Conservation (phyloP, 2,113 vertebrate species). For the Nipponia nippon region DNA sequence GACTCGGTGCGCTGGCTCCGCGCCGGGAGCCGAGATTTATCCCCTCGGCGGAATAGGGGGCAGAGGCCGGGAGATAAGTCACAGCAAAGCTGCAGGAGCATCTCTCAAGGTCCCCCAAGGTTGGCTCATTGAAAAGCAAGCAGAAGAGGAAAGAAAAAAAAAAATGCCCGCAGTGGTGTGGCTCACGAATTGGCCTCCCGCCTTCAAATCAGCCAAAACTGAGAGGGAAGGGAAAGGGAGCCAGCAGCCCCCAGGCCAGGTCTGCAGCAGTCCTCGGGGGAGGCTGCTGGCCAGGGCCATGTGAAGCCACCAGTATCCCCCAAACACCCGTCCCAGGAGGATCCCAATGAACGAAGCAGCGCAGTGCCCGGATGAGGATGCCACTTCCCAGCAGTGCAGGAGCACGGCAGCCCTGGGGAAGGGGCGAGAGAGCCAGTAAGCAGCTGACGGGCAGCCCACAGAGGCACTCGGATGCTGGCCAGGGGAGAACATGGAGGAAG, state of each 20-base stretch:
- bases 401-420: background rate
- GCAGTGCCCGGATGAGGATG: accelerated
- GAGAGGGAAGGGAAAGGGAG: background rate
- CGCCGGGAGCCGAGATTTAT: background rate
- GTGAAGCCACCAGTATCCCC: background rate
- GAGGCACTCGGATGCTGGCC: accelerated
- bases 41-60: background rate
- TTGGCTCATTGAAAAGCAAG: slow-evolving; percentile 21
- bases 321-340: background rate
- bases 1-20: background rate
- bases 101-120: slow-evolving; percentile 28
- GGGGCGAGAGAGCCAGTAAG: background rate
- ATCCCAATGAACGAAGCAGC: background rate
- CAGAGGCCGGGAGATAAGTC: background rate
- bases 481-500: background rate
- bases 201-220: background rate
- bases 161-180: background rate
- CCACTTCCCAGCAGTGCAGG: background rate
- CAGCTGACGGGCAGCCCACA: background rate
- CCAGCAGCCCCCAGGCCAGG: accelerated
- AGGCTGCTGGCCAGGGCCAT: background rate
- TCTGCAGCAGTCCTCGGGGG: background rate
- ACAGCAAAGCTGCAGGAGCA: background rate
- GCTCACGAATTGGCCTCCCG: background rate
- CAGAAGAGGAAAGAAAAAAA: background rate